A percentile compares a stretch with the other conserved stretches of the same genome.
These are phyloP conservation scores for Falco biarmicus DNA, from an alignment of 2,797 vertebrate species.

Conservation along the genomic window DNA sequence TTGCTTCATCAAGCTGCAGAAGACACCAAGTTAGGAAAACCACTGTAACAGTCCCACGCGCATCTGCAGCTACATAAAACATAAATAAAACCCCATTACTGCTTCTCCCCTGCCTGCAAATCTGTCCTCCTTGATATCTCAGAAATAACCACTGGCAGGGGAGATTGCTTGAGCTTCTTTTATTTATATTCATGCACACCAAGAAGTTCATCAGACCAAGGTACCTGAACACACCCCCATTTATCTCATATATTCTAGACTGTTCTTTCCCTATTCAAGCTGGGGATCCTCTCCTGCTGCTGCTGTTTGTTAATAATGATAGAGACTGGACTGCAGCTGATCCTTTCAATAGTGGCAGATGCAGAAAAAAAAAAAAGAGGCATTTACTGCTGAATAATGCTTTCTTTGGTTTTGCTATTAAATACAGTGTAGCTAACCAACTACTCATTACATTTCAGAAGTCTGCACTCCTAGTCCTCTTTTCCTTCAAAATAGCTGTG, in stretches of 20 bases:
- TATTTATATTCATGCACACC: background rate
- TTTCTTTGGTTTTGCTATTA: background rate
- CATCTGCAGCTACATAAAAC: background rate
- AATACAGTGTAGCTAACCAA: background rate
- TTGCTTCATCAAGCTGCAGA: background rate
- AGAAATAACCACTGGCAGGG: background rate
- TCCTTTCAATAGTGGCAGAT: background rate
- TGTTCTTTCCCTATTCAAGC: background rate
- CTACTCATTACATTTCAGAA: background rate
- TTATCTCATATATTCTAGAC: background rate
- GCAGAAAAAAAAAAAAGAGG: background rate
- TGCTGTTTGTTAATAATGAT: background rate
- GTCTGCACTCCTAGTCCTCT: background rate
- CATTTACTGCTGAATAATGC: background rate
- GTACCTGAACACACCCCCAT: background rate
- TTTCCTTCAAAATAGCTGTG: background rate
- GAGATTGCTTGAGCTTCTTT: background rate
- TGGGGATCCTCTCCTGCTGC: background rate
- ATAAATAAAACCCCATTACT: background rate
- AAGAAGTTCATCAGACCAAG: background rate
- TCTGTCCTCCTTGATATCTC: background rate
- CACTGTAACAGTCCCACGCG: background rate
- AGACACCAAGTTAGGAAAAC: background rate
- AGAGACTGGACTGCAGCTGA: background rate
- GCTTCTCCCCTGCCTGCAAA: background rate